Conservation (phyloP, 2,113 vertebrate species). For the Rhegmatorhina hoffmannsi region DNA sequence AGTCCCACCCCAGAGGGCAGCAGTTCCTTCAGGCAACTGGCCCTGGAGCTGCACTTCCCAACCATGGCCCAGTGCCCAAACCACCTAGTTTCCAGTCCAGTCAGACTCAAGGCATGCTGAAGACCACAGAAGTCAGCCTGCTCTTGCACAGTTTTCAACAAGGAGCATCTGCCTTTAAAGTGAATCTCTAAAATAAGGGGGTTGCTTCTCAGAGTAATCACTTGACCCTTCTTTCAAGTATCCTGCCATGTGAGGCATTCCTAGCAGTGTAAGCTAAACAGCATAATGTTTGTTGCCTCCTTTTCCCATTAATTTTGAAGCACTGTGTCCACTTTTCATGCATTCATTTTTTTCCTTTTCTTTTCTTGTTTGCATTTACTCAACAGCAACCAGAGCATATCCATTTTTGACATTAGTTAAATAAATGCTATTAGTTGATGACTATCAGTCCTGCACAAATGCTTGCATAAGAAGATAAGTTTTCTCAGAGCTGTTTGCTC, state of each 20-base stretch:
- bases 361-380: conserved; percentile 27
- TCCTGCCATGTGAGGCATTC: neutral
- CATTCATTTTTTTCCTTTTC: neutral
- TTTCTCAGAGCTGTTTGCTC: conserved; percentile 44
- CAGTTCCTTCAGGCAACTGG: neutral
- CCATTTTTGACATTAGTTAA: neutral
- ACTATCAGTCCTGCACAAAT: conserved; percentile 30
- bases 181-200: neutral
- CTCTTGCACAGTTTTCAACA: neutral
- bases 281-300: neutral
- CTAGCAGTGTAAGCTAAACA: neutral
- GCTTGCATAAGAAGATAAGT: conserved; percentile 39
- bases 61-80: neutral
- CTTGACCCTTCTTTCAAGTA: neutral
- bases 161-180: neutral
- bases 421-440: conserved; percentile 30
- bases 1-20: neutral
- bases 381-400: neutral
- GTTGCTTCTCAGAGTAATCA: neutral
- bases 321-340: neutral
- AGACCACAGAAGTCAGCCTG: neutral
- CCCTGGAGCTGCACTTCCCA: neutral
- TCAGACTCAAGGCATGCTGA: neutral
- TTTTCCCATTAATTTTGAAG: neutral
- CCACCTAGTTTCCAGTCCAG: neutral